Percentiles rank a stretch among this genome's conserved stretches.
Conservation (phyloP, 1,140 invertebrate genomes). For the Metaphire vulgaris region DNA sequence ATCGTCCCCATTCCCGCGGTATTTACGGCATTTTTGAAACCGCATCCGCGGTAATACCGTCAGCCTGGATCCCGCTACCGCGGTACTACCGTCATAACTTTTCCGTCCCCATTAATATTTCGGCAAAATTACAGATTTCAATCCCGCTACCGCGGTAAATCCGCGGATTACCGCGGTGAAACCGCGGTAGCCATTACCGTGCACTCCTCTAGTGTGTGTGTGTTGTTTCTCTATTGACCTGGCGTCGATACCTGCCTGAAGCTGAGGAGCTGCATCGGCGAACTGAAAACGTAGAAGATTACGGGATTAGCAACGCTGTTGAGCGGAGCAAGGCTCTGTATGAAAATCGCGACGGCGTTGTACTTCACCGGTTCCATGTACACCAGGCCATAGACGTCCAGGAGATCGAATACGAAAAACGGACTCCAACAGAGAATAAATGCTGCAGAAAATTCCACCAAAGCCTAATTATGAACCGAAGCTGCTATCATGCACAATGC, state of each 20-base stretch:
- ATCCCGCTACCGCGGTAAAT: too few species aligned
- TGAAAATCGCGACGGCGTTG: constrained; percentile 75
- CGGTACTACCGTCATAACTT: too few species aligned
- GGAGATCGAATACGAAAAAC: constrained; percentile 84
- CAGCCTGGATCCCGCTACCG: too few species aligned
- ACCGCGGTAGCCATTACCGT: too few species aligned
- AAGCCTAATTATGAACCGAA: too few species aligned
- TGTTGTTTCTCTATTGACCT: background rate
- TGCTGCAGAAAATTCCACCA: constrained; percentile 65
- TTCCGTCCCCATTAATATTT: too few species aligned
- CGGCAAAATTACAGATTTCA: too few species aligned
- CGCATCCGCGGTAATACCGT: too few species aligned
- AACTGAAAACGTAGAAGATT: constrained; percentile 86
- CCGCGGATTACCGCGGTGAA: too few species aligned
- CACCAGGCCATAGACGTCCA: constrained; percentile 81
- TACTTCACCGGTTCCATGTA: constrained; percentile 70
- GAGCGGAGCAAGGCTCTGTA: constrained; percentile 83
- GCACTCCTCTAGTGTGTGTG: background rate
- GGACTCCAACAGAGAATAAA: constrained; percentile 94
- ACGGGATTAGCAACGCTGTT: constrained; percentile 91
- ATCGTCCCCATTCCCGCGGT: too few species aligned
- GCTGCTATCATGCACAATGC: too few species aligned
- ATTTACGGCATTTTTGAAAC: too few species aligned
- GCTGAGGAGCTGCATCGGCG: background rate
- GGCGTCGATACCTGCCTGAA: background rate